Percentiles rank a stretch among this genome's conserved stretches.
These are phyloP conservation scores for Diglossa cyanea DNA, from an alignment of 2,797 vertebrate species.

Conservation along the genomic window DNA sequence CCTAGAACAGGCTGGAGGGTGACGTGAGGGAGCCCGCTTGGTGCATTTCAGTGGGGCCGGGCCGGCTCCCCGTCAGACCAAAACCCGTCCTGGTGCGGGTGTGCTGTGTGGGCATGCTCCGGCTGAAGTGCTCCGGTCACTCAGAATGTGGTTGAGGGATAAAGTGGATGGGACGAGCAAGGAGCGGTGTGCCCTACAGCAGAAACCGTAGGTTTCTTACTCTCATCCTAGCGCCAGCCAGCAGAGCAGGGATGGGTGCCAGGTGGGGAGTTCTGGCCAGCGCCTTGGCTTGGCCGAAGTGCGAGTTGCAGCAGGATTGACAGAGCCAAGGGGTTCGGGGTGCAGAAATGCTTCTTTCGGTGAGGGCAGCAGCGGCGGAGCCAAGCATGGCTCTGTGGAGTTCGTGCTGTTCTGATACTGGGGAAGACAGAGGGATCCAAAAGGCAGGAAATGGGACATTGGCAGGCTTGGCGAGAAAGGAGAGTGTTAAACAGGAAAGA, in stretches of 20 bases:
- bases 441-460: background rate
- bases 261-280: background rate
- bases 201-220: rapidly evolving
- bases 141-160: background rate
- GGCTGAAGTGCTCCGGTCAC: background rate
- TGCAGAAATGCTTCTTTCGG: background rate
- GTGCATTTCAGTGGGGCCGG: background rate
- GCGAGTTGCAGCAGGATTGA: background rate
- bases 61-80: background rate
- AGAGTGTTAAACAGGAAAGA: background rate
- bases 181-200: background rate
- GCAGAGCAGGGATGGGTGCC: background rate
- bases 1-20: background rate
- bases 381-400: rapidly evolving
- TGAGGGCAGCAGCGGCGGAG: background rate
- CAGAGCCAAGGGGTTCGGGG: background rate
- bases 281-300: background rate
- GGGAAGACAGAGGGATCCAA: background rate
- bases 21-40: background rate
- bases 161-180: background rate
- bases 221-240: background rate
- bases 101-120: background rate
- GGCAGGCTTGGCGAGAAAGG: background rate
- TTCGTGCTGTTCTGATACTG: background rate
- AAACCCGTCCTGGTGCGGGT: background rate